A percentile compares a stretch with the other conserved stretches of the same genome.
Evolutionary conservation across 2,888 invertebrate species (phyloP).

Genomic region (Rambutsinella grinnellia): DNA sequence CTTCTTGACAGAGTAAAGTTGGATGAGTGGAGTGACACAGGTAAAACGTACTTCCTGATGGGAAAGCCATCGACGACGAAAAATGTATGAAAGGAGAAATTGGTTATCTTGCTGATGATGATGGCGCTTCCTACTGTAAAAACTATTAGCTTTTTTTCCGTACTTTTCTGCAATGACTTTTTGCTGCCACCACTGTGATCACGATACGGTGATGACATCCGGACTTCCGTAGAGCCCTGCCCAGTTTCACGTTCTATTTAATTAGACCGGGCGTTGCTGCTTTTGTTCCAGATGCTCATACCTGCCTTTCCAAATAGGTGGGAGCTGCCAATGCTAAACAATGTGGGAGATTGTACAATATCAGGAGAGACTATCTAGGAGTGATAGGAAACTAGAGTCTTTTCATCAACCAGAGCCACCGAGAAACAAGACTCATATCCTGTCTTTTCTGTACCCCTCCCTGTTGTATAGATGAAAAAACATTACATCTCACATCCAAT

Average conservation of each 20-base stretch:
- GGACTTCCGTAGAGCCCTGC: slow-evolving; percentile 59
- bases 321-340: neutral
- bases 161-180: neutral
- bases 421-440: slow-evolving; percentile 24
- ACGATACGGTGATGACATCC: slow-evolving; percentile 59
- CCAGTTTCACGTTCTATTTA: slow-evolving; percentile 58
- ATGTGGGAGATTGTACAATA: neutral
- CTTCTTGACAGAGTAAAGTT: too few relatives aligned
- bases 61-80: too few relatives aligned
- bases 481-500: neutral
- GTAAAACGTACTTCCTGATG: too few relatives aligned
- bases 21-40: too few relatives aligned
- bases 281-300: slow-evolving; percentile 51
- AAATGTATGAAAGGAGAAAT: too few relatives aligned
- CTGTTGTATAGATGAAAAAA: neutral
- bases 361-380: neutral
- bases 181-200: slow-evolving; percentile 2
- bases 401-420: neutral
- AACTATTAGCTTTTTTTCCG: neutral
- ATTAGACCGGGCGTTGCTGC: slow-evolving; percentile 61
- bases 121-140: too few relatives aligned
- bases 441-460: slow-evolving; percentile 7
- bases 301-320: slow-evolving; percentile 22
- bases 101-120: too few relatives aligned
- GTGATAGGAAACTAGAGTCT: too few relatives aligned